Evolutionary conservation across 1,140 invertebrate species (phyloP).

Genomic region (Diachasmimorpha longicaudata): DNA sequence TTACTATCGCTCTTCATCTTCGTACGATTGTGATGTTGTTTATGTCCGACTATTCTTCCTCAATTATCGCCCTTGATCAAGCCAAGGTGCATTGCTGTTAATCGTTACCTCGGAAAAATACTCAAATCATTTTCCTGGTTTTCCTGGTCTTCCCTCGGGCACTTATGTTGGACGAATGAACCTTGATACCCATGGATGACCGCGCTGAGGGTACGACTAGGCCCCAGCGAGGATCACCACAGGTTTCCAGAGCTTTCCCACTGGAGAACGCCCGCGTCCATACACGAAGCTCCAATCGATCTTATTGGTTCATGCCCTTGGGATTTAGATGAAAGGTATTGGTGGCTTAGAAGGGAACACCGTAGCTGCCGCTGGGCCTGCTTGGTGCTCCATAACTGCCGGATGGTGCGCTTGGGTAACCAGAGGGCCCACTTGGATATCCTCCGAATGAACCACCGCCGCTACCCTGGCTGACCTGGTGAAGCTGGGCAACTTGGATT

Average conservation of each 20-base stretch:
- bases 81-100: neutral
- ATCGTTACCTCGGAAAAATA: neutral
- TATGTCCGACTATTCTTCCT: neutral
- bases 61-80: neutral
- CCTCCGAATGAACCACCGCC: slow-evolving; percentile 37
- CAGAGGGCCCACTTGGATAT: slow-evolving; percentile 51
- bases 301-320: neutral
- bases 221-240: neutral
- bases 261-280: slow-evolving; percentile 24
- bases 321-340: neutral
- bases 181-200: neutral
- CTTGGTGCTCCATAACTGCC: slow-evolving; percentile 60
- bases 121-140: neutral
- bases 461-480: slow-evolving; percentile 59
- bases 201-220: neutral
- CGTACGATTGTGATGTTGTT: neutral
- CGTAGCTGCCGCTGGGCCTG: slow-evolving; percentile 52
- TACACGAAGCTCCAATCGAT: neutral
- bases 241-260: neutral
- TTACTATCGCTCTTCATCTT: neutral
- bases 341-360: slow-evolving; percentile 53
- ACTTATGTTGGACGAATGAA: neutral
- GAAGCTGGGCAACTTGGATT: slow-evolving; percentile 77
- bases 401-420: slow-evolving; percentile 67
- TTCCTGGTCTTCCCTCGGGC: neutral